phyloP scores from a whole-genome alignment of 2,888 invertebrate species.

The Adelphocoris suturalis region DNA sequence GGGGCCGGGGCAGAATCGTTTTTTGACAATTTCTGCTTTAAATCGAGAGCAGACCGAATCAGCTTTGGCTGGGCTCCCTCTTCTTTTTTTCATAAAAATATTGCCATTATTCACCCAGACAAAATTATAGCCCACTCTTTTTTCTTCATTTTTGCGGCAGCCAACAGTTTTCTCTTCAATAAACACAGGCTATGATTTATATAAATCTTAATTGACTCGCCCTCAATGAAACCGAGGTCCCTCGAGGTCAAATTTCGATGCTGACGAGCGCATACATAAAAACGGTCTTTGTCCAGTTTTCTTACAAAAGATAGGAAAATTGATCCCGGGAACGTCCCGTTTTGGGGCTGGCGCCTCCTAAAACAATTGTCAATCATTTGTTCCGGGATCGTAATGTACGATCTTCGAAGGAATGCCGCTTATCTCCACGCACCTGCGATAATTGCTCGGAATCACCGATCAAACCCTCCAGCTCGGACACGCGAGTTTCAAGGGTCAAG shows the following conservation, averaged over 20 bases:
- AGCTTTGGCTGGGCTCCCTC: not conserved
- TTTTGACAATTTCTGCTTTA: not conserved
- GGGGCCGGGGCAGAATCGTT: not conserved
- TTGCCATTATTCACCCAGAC: not conserved
- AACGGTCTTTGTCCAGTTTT: conserved; percentile 23
- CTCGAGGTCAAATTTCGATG: not conserved
- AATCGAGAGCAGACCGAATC: not conserved
- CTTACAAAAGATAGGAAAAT: not conserved
- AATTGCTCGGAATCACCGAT: too few relatives aligned
- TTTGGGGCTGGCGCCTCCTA: too few relatives aligned
- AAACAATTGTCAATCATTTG: too few relatives aligned
- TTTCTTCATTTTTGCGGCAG: not conserved
- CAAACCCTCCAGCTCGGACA: too few relatives aligned
- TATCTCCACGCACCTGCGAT: too few relatives aligned
- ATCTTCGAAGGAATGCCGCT: too few relatives aligned
- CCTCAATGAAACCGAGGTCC: not conserved
- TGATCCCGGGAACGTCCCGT: not conserved
- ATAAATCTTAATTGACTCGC: not conserved
- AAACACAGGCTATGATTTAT: not conserved
- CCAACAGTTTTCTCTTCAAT: not conserved
- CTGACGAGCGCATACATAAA: not conserved
- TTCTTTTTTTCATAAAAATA: not conserved
- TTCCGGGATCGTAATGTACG: too few relatives aligned
- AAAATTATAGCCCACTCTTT: not conserved
- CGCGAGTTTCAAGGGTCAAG: too few relatives aligned